Base-by-base conservation (phyloP, 2,113 vertebrate species). In the Phalacrocorax pelagicus region DNA sequence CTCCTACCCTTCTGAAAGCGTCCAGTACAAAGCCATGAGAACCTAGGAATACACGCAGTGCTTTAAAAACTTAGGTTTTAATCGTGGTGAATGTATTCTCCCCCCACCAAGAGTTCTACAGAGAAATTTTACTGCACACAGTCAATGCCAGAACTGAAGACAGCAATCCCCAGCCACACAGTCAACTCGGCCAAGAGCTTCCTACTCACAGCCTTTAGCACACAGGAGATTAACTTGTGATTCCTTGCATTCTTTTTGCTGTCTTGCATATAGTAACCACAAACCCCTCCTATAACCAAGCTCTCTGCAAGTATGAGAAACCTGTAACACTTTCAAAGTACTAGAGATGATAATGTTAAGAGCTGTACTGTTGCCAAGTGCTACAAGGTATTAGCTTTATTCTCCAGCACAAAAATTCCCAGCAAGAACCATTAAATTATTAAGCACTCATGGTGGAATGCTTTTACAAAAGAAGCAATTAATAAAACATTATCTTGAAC, bases 171-270 rank as follows among this genome's bases (percentile, higher is more conserved):
- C 44, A 80, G 87, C 19, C 70, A 90, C 6, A 52, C 5, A 77
- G 70, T 32, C 70, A 93, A 87, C 38, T 65, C 57, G 49, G 78
- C 62, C 90, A 87, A 84, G 40, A 91, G 90, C 79, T 94, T 82
- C 92, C 87, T 77, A 75, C 54, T 91, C 66, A 36, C 44, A 85
- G 55, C 65, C 83, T 89, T 78, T 44, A 92, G 42, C 62, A 90
- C 32, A 75, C 40, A 87, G 47, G 84, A 92, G 93, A 96, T 94
- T 82, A 93, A 88, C 74, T 94, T 93, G 34, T 85, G 90, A 97
- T 90, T 95, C 93, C 73, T 91, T 11, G 1, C 85, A 95, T 97
- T 93, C 93, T 70, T 97, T 85, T 88, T 54, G 19, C 70, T 91
- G 24, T 93, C 87, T 69, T 46, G 54, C 54, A 34, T 15, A 72